Conservation (phyloP, 2,888 invertebrate genomes). For the Ligdia adustata region DNA sequence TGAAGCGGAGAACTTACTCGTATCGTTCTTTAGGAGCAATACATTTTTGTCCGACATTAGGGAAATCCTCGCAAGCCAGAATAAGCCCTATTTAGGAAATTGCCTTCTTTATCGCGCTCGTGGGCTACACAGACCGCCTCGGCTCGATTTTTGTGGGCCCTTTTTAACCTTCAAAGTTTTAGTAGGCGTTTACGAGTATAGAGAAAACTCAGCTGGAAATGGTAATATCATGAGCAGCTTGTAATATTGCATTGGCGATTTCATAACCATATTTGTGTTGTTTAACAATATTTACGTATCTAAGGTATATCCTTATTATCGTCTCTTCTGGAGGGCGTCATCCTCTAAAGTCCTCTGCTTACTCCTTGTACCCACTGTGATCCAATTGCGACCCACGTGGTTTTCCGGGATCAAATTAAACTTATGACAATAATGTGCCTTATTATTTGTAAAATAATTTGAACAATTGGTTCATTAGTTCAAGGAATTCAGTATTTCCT, state of each 20-base stretch:
- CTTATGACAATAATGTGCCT: no score
- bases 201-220: constrained; percentile 19
- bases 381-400: no score
- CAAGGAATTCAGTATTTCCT: no score
- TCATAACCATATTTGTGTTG: constrained; percentile 1
- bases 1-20: constrained; percentile 25
- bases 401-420: no score
- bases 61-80: constrained; percentile 66
- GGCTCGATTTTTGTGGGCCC: constrained; percentile 48
- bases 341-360: no score
- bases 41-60: constrained; percentile 74
- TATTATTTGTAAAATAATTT: no score
- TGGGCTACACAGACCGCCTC: constrained; percentile 57
- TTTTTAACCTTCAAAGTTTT: constrained; percentile 53
- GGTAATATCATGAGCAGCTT: constrained; percentile 18
- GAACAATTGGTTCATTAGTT: no score
- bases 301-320: no score
- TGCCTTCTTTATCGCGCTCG: constrained; percentile 72
- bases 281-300: no score
- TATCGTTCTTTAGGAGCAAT: constrained; percentile 53
- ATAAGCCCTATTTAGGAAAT: constrained; percentile 72
- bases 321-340: no score
- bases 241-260: constrained; percentile 2
- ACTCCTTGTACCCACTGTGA: no score
- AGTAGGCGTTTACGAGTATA: constrained; percentile 44